Percentiles rank a stretch among this genome's conserved stretches.
Evolutionary conservation across 2,797 vertebrate genomes (phyloP).

Genomic region (Sorex maritimensis): DNA sequence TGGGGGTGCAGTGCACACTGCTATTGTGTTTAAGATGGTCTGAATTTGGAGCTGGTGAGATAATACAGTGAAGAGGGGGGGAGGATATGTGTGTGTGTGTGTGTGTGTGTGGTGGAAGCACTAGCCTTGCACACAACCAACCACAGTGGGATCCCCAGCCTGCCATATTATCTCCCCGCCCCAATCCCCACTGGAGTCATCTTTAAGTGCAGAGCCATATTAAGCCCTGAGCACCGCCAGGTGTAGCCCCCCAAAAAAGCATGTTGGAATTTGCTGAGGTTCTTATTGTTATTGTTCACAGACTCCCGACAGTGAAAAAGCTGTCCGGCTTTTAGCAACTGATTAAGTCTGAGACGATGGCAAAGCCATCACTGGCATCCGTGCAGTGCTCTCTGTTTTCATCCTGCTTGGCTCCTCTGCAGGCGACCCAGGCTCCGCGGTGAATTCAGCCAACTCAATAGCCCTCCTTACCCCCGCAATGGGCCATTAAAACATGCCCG

Average conservation of each 20-base stretch:
- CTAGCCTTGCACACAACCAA: no score
- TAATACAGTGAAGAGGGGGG: no score
- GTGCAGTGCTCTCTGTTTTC: slow-evolving; percentile 51
- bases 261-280: slow-evolving; percentile 38
- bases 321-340: slow-evolving; percentile 72
- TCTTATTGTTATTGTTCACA: slow-evolving; percentile 18
- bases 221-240: no score
- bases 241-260: no score
- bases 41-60: neutral
- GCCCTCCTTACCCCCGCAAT: slow-evolving; percentile 26
- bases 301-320: slow-evolving; percentile 64
- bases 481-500: slow-evolving; percentile 62
- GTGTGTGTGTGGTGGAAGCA: no score
- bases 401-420: slow-evolving; percentile 51
- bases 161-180: no score
- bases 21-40: neutral
- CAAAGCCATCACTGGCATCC: slow-evolving; percentile 61
- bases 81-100: no score
- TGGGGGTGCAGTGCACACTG: neutral
- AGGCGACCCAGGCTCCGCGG: slow-evolving; percentile 63
- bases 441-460: neutral
- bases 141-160: no score
- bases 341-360: slow-evolving; percentile 73
- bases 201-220: no score
- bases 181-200: no score